phyloP scores from a whole-genome alignment of 1,140 invertebrate genomes.

The Bicyclus anynana region DNA sequence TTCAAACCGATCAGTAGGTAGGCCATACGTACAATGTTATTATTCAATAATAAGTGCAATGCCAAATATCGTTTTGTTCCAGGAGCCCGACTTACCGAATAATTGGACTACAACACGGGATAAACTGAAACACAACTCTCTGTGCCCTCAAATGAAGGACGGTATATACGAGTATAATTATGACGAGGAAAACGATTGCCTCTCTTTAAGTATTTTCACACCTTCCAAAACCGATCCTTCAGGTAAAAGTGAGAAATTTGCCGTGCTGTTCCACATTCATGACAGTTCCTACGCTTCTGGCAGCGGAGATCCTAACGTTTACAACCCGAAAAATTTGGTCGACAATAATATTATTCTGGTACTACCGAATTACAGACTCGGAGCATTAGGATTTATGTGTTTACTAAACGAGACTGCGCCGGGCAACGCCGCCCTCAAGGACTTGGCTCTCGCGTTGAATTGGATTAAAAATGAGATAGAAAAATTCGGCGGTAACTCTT shows the following conservation, averaged over 20 bases:
- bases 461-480: slow-evolving; percentile 83
- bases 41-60: too few relatives aligned
- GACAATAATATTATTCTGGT: slow-evolving; percentile 45
- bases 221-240: not conserved
- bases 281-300: slow-evolving; percentile 39
- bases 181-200: slow-evolving; percentile 37
- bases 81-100: slow-evolving; percentile 70
- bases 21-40: too few relatives aligned
- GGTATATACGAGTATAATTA: too few relatives aligned
- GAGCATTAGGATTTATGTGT: slow-evolving; percentile 58
- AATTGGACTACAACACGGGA: slow-evolving; percentile 69
- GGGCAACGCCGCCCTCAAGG: slow-evolving; percentile 83
- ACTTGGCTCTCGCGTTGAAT: slow-evolving; percentile 81
- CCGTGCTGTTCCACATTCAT: slow-evolving; percentile 56
- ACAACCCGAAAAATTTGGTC: slow-evolving; percentile 45
- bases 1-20: too few relatives aligned
- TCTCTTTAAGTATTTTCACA: slow-evolving; percentile 56
- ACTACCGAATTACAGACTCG: slow-evolving; percentile 59
- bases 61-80: too few relatives aligned
- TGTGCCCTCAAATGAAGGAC: slow-evolving; percentile 51
- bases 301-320: slow-evolving; percentile 46
- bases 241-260: slow-evolving; percentile 20
- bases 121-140: slow-evolving; percentile 55
- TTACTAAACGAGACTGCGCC: slow-evolving; percentile 38
- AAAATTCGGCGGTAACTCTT: slow-evolving; percentile 83